Percentiles rank a stretch among this genome's conserved stretches.
Conservation (phyloP, 2,797 vertebrate species). For the Semaprochilodus insignis region DNA sequence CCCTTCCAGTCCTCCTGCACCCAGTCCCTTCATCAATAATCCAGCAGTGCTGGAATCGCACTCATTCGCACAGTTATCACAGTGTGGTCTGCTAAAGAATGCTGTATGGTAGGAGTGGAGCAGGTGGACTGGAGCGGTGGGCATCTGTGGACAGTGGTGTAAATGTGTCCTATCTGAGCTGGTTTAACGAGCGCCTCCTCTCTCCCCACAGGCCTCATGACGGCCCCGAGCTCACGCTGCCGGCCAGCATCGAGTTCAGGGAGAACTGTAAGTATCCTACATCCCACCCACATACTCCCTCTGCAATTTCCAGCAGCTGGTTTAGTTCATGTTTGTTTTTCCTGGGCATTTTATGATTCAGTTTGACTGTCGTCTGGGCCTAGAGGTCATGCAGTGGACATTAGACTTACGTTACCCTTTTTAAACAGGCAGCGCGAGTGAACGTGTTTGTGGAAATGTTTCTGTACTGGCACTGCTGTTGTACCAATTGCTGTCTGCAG, state of each 20-base stretch:
- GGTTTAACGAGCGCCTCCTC: slow-evolving; percentile 51
- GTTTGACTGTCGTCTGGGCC: not conserved
- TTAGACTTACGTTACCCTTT: not conserved
- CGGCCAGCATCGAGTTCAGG: slow-evolving; percentile 96
- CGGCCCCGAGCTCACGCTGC: slow-evolving; percentile 86
- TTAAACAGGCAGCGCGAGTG: not conserved
- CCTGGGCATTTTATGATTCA: not conserved
- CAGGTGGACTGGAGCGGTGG: slow-evolving; percentile 51
- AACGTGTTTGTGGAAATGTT: not conserved
- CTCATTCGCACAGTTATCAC: slow-evolving; percentile 4
- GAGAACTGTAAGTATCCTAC: slow-evolving; percentile 90
- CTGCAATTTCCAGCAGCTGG: not conserved
- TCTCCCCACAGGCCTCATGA: slow-evolving; percentile 87
- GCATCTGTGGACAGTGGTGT: slow-evolving; percentile 49
- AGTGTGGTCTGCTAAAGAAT: slow-evolving; percentile 28
- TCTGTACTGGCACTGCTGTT: not conserved
- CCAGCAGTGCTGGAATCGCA: slow-evolving; percentile 34
- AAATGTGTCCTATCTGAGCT: slow-evolving; percentile 20
- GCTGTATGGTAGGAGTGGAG: slow-evolving; percentile 36
- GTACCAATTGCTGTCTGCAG: not conserved
- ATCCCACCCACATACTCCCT: not conserved
- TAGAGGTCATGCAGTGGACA: not conserved
- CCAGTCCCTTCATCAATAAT: slow-evolving; percentile 66
- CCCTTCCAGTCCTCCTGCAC: slow-evolving; percentile 1
- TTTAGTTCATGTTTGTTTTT: not conserved